A percentile compares a stretch with the other conserved stretches of the same genome.
Conservation (phyloP, 2,888 invertebrate species). For the Habroteleia sp. region DNA sequence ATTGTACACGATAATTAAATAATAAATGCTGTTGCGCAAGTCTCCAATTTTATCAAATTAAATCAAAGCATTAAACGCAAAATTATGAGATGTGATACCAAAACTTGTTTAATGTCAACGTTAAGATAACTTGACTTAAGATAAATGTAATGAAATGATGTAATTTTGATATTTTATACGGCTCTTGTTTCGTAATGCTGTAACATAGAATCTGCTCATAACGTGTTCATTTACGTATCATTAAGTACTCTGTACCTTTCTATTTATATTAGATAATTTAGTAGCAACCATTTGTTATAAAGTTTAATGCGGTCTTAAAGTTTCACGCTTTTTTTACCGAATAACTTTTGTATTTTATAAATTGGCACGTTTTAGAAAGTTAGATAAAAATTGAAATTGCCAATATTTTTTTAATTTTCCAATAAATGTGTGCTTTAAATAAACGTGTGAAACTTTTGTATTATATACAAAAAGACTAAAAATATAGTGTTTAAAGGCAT, state of each 20-base stretch:
- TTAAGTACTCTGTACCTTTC: slow-evolving; percentile 43
- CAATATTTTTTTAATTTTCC: too few species aligned
- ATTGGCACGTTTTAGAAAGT: slow-evolving; percentile 3
- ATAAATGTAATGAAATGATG: slow-evolving; percentile 60
- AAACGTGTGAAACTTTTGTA: too few species aligned
- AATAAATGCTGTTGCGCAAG: slow-evolving; percentile 38
- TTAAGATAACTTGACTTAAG: slow-evolving; percentile 49
- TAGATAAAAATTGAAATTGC: too few species aligned
- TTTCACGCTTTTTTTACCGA: neutral
- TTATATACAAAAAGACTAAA: too few species aligned
- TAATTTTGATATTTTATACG: slow-evolving; percentile 59
- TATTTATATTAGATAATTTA: slow-evolving; percentile 51
- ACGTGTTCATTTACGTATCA: slow-evolving; percentile 53
- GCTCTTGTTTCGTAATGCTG: slow-evolving; percentile 43
- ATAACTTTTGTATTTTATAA: too few species aligned
- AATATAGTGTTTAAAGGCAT: too few species aligned
- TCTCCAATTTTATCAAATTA: slow-evolving; percentile 42
- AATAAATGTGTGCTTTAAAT: too few species aligned
- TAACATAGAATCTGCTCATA: slow-evolving; percentile 47
- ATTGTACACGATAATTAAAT: slow-evolving; percentile 44
- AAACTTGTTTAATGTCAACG: slow-evolving; percentile 55
- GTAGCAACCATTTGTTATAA: slow-evolving; percentile 13
- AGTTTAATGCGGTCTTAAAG: neutral
- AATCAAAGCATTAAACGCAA: slow-evolving; percentile 42
- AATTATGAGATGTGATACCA: slow-evolving; percentile 43